These are phyloP conservation scores for Oryzias javanicus DNA, from an alignment of 2,113 vertebrate species.

Conservation along the genomic window DNA sequence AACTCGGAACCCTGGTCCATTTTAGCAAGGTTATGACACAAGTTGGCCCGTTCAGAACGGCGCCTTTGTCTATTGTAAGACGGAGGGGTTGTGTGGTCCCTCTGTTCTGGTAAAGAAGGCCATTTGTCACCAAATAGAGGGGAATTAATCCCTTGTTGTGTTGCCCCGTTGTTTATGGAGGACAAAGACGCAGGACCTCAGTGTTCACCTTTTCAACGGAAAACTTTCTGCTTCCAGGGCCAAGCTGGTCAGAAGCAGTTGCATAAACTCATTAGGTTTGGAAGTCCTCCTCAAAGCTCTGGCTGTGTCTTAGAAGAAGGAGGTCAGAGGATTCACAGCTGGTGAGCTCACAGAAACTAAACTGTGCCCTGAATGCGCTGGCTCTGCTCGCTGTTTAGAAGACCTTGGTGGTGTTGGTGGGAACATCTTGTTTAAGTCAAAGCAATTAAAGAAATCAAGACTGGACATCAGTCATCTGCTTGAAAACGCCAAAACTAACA, in stretches of 20 bases:
- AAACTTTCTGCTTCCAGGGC: conserved; percentile 30
- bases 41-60: conserved; percentile 46
- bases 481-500: conserved; percentile 5
- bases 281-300: conserved; percentile 18
- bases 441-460: background rate
- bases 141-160: conserved; percentile 56
- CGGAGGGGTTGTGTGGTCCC: conserved; percentile 62
- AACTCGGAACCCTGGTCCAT: conserved; percentile 35
- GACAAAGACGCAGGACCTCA: conserved; percentile 59
- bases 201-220: conserved; percentile 42
- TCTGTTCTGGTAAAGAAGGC: conserved; percentile 57
- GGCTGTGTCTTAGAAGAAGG: conserved; percentile 14
- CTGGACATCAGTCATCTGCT: conserved; percentile 11
- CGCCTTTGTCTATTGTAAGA: conserved; percentile 61
- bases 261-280: conserved; percentile 29
- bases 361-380: conserved; percentile 27
- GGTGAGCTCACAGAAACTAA: conserved; percentile 29
- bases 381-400: conserved; percentile 23
- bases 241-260: conserved; percentile 64
- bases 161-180: conserved; percentile 49
- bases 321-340: conserved; percentile 19
- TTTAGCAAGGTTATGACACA: conserved; percentile 67
- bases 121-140: conserved; percentile 54
- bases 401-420: conserved; percentile 10
- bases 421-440: conserved; percentile 14